Base-by-base conservation (phyloP, 1,140 invertebrate genomes). In the Planococcus citri region DNA sequence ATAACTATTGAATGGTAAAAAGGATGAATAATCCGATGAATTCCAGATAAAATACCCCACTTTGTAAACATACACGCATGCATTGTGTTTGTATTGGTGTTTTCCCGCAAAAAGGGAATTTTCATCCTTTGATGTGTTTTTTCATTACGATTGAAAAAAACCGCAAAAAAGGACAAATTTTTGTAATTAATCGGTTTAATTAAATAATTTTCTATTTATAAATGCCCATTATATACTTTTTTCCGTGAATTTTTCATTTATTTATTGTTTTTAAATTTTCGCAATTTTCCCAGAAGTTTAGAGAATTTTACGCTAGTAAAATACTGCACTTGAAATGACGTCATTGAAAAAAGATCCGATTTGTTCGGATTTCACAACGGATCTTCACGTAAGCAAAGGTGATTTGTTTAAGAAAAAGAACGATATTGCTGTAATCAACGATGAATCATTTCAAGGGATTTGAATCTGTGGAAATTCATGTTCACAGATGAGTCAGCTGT, bases 401-500 rank as follows among this genome's bases (percentile, higher is more conserved):
- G 12, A 51, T 51, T 51, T 3, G 2, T 51, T n/a, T 14, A 37
- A 37, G n/a, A 37, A 51, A 51, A 51, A 6, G 41, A 51, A 51
- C n/a, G 41, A 17, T 9, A 9, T 51, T 14, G 6, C 10, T 51
- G 2, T 17, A 17, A 9, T 51, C 41, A 51, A n/a, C 4, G 17
- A 6, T 33, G 17, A 51, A 51, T 51, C 41, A 51, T 51, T n/a
- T 4, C 41, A 3, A 9, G 17, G 17, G 17, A 51, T 51, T 51
- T 51, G n/a, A n/a, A n/a, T 51, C 41, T 51, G 41, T 51, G 41
- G n/a, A 51, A n/a, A 51, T 51, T 51, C 12, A 33, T 12, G 12
- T 33, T 51, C 41, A 51, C 41, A 51, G 41, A 51, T 51, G 41
- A 51, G 41, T 51, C 41, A 51, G 41, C 41, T 51, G 41, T 51